These are phyloP conservation scores for Polydrusus tereticollis DNA, from an alignment of 2,888 invertebrate species.

Conservation along the genomic window DNA sequence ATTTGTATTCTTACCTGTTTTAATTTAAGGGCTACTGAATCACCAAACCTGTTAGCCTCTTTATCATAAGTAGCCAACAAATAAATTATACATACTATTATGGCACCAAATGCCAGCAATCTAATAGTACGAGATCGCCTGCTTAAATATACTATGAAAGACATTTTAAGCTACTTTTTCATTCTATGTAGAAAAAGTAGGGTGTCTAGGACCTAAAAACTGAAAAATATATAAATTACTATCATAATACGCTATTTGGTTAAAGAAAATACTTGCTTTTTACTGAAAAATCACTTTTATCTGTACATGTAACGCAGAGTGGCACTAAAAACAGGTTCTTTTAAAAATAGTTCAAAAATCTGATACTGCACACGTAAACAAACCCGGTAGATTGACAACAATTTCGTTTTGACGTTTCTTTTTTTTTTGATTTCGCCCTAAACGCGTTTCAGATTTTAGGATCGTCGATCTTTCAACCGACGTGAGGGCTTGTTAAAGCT, in stretches of 20 bases:
- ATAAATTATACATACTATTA: conserved; percentile 69
- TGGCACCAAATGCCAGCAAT: conserved; percentile 46
- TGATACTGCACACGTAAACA: conserved; percentile 44
- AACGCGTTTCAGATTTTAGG: neutral
- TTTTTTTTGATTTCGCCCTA: no score
- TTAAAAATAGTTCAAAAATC: conserved; percentile 3
- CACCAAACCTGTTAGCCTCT: conserved; percentile 59
- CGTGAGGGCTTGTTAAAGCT: no score
- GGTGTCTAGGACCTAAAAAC: neutral
- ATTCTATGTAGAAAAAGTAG: neutral
- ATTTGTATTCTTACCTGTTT: conserved; percentile 32
- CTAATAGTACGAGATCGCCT: conserved; percentile 55
- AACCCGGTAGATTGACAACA: conserved; percentile 37
- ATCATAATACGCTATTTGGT: neutral
- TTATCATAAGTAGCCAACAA: conserved; percentile 74
- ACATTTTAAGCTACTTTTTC: conserved; percentile 44
- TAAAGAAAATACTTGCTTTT: neutral
- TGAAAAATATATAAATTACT: neutral
- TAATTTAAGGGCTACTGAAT: conserved; percentile 24
- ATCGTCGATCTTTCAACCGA: no score
- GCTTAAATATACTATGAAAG: conserved; percentile 51
- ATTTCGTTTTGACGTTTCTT: neutral
- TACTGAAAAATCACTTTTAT: neutral
- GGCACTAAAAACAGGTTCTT: neutral
- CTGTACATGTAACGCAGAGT: neutral